A percentile compares a stretch with the other conserved stretches of the same genome.
Evolutionary conservation across 2,113 vertebrate genomes (phyloP).

Genomic region (Nicator chloris): DNA sequence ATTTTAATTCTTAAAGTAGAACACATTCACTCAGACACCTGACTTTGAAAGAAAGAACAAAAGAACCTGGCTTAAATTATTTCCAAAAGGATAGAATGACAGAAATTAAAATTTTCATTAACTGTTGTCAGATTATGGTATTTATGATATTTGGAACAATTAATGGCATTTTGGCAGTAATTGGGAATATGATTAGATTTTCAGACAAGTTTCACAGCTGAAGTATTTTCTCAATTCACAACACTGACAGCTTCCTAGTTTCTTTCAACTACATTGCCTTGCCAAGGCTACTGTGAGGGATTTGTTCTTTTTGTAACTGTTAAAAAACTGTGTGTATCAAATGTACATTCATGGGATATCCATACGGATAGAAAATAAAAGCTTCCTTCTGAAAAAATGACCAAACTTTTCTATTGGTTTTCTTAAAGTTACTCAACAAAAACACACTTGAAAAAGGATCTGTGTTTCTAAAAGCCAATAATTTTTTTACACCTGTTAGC

Average conservation of each 20-base stretch:
- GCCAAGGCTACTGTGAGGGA: neutral
- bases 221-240: neutral
- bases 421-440: neutral
- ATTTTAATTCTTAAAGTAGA: neutral
- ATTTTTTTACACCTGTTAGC: neutral
- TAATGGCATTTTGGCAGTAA: neutral
- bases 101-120: neutral
- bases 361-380: neutral
- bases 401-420: neutral
- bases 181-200: neutral
- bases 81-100: neutral
- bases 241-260: neutral
- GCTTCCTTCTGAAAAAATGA: neutral
- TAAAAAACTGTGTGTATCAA: neutral
- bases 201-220: neutral
- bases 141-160: neutral
- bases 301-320: neutral
- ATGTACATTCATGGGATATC: neutral
- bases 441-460: neutral
- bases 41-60: neutral
- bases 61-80: neutral
- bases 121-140: neutral
- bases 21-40: neutral
- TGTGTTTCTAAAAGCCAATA: neutral
- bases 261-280: neutral